Conservation (phyloP, 2,888 invertebrate genomes). For the Dasypogon diadema region DNA sequence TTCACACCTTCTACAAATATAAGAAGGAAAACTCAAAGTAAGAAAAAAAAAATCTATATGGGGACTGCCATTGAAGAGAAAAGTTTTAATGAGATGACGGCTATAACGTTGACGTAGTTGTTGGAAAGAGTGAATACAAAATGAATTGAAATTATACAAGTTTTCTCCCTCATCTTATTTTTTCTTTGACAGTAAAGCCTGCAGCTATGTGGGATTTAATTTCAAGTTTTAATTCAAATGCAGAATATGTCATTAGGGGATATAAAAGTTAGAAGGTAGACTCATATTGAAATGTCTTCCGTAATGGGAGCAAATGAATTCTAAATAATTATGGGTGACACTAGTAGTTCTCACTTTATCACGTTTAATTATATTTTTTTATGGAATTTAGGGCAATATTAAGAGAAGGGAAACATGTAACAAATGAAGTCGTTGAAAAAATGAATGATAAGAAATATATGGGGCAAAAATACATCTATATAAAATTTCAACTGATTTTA, state of each 20-base stretch:
- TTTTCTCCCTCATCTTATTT: not conserved
- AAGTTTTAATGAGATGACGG: conserved; percentile 46
- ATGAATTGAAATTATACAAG: conserved; percentile 39
- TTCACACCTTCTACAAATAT: not conserved
- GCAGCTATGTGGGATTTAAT: not conserved
- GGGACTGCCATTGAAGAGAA: conserved; percentile 27
- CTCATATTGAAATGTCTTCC: too few relatives aligned
- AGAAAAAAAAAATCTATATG: not conserved
- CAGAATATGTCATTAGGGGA: not conserved
- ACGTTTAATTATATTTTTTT: too few relatives aligned
- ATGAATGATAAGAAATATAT: too few relatives aligned
- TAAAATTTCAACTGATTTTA: too few relatives aligned
- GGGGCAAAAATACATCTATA: too few relatives aligned
- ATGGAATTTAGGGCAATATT: too few relatives aligned
- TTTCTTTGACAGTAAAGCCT: not conserved
- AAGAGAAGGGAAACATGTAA: too few relatives aligned
- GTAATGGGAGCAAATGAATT: too few relatives aligned
- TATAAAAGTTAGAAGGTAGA: not conserved
- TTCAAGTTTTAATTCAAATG: not conserved
- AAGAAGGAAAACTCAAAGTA: not conserved
- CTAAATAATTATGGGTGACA: too few relatives aligned
- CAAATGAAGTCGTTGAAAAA: too few relatives aligned
- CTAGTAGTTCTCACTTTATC: too few relatives aligned
- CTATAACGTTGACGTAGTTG: conserved; percentile 5
- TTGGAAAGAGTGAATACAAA: conserved; percentile 24